Percentiles rank a stretch among this genome's conserved stretches.
These are phyloP conservation scores for Anthopleura sola DNA, from an alignment of 64 coral and sea anemone genomes.

Conservation along the genomic window DNA sequence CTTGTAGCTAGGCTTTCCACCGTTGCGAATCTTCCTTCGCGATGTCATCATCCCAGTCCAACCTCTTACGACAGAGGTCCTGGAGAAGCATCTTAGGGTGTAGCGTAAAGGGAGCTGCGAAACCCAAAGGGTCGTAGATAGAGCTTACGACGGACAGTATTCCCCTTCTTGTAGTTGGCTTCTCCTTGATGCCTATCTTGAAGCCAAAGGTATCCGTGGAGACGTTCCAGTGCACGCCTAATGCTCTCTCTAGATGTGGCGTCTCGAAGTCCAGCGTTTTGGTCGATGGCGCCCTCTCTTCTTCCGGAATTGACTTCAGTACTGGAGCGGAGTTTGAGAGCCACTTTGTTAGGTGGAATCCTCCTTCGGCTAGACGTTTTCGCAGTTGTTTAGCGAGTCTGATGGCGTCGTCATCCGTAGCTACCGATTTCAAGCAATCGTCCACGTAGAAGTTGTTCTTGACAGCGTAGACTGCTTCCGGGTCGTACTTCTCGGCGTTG, in stretches of 20 bases:
- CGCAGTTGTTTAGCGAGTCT: not conserved
- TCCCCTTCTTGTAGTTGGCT: not conserved
- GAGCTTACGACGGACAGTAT: not conserved
- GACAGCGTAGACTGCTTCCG: slow-evolving; percentile 41
- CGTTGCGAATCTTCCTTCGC: not conserved
- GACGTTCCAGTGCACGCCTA: slow-evolving; percentile 7
- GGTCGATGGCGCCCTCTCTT: not conserved
- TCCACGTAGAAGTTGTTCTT: slow-evolving; percentile 8
- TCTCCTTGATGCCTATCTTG: slow-evolving; percentile 10
- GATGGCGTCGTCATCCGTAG: not conserved
- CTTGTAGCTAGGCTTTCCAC: not conserved
- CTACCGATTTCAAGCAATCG: not conserved
- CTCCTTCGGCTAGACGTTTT: not conserved
- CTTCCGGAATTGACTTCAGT: not conserved
- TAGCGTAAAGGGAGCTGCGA: not conserved
- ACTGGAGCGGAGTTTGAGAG: too few species aligned
- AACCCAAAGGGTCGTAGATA: not conserved
- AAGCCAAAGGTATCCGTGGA: not conserved
- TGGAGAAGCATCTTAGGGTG: not conserved
- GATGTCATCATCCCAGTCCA: not conserved
- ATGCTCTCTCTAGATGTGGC: not conserved
- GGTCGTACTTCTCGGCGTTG: not conserved
- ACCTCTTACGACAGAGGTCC: too few species aligned
- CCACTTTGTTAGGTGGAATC: too few species aligned
- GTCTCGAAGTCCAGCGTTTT: not conserved